Percentiles rank a stretch among this genome's conserved stretches.
These are phyloP conservation scores for Coremacera marginata DNA, from an alignment of 2,888 invertebrate species.

Conservation along the genomic window DNA sequence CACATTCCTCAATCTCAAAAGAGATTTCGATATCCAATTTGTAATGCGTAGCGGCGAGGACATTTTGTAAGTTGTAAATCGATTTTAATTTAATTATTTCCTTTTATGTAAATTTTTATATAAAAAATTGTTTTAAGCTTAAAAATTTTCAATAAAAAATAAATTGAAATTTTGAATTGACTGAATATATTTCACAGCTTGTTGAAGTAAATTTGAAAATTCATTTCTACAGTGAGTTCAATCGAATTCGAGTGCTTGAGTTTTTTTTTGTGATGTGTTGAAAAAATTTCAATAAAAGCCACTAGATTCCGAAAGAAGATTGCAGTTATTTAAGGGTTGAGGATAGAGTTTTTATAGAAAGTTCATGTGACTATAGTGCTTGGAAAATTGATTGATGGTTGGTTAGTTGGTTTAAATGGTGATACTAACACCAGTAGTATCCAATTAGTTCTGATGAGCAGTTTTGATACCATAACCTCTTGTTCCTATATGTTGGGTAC, in stretches of 20 bases:
- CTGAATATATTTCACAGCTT: constrained; percentile 48
- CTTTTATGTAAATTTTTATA: constrained; percentile 45
- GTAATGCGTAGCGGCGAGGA: constrained; percentile 45
- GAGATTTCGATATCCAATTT: constrained; percentile 44
- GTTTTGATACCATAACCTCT: no score
- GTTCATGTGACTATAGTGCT: no score
- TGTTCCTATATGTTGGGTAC: no score
- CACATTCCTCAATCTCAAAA: constrained; percentile 42
- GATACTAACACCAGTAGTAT: no score
- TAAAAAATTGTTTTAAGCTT: constrained; percentile 45
- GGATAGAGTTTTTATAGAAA: no score
- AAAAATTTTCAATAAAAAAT: constrained; percentile 50
- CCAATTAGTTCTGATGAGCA: no score
- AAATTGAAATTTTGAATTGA: constrained; percentile 48
- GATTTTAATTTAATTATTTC: constrained; percentile 43
- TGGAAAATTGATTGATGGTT: no score
- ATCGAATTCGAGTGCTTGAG: neutral
- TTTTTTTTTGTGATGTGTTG: neutral
- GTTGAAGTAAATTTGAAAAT: constrained; percentile 42
- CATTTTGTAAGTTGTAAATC: constrained; percentile 45
- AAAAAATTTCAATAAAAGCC: neutral
- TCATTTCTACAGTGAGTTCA: constrained; percentile 34
- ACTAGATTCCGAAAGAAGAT: no score
- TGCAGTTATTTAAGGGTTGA: no score
- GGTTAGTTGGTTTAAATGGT: no score